These are phyloP conservation scores for Lithophane leautieri DNA, from an alignment of 2,888 invertebrate genomes.

Conservation along the genomic window DNA sequence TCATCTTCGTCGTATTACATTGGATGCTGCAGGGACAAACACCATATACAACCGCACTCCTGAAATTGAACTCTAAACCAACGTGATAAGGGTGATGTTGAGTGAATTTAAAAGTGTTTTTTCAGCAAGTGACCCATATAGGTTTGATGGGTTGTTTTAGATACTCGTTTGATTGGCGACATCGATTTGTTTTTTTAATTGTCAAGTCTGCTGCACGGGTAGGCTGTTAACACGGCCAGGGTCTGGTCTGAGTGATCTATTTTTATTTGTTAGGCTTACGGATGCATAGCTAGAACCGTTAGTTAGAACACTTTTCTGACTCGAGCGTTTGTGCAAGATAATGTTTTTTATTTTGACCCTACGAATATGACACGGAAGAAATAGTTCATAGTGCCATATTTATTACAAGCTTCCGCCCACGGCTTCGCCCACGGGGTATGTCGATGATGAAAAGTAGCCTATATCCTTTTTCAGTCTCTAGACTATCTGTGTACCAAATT, in stretches of 20 bases:
- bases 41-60: not conserved
- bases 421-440: no score
- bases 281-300: not conserved
- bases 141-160: slow-evolving; percentile 54
- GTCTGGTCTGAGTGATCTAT: not conserved
- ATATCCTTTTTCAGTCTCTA: no score
- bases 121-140: slow-evolving; percentile 56
- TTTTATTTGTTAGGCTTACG: not conserved
- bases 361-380: no score
- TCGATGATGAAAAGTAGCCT: no score
- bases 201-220: slow-evolving; percentile 19
- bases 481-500: no score
- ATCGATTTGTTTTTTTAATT: slow-evolving; percentile 45
- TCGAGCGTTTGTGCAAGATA: not conserved
- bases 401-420: no score
- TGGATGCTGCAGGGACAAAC: slow-evolving; percentile 66
- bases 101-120: not conserved
- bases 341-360: no score
- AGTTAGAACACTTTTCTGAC: not conserved
- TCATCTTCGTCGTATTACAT: slow-evolving; percentile 67
- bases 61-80: slow-evolving; percentile 22
- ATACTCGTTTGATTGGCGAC: slow-evolving; percentile 61
- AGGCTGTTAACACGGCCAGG: not conserved
- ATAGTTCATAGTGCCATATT: no score
- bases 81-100: slow-evolving; percentile 15